Percentiles rank a stretch among this genome's conserved stretches.
Evolutionary conservation across 2,113 vertebrate species (phyloP).

Genomic region (Sander vitreus): DNA sequence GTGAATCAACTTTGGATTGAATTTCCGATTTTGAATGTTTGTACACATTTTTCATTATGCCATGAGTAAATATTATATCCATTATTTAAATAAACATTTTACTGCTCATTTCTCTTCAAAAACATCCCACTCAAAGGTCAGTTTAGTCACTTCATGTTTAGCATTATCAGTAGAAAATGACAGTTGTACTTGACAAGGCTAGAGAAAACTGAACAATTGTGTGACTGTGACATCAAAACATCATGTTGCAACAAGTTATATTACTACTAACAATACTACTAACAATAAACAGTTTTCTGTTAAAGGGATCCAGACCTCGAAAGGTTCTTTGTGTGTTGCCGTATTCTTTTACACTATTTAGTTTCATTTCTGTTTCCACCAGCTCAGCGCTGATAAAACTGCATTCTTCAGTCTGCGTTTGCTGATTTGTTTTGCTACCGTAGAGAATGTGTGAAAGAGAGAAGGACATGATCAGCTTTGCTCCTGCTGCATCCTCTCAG

Average conservation of each 20-base stretch:
- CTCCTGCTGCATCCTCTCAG: neutral
- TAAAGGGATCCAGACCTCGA: neutral
- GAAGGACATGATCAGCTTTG: conserved; percentile 23
- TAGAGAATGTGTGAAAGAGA: conserved; percentile 59
- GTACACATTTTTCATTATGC: neutral
- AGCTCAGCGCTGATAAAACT: conserved; percentile 25
- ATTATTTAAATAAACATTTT: neutral
- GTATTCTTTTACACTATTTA: conserved; percentile 1
- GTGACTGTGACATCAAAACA: neutral
- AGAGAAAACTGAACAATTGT: neutral
- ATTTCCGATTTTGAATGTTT: neutral
- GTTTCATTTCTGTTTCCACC: conserved; percentile 30
- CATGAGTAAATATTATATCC: neutral
- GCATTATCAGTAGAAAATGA: neutral
- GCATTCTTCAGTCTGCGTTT: conserved; percentile 70
- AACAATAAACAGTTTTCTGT: neutral
- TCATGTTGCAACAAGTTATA: neutral
- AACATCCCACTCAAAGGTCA: neutral
- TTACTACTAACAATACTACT: neutral
- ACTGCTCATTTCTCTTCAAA: neutral
- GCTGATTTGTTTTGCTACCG: conserved; percentile 76
- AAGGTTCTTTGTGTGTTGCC: neutral
- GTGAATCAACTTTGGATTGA: neutral
- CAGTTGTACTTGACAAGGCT: neutral
- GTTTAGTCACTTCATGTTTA: neutral